Percentiles rank a stretch among this genome's conserved stretches.
These are phyloP conservation scores for Apis florea DNA, from an alignment of 1,140 invertebrate genomes.

Conservation along the genomic window DNA sequence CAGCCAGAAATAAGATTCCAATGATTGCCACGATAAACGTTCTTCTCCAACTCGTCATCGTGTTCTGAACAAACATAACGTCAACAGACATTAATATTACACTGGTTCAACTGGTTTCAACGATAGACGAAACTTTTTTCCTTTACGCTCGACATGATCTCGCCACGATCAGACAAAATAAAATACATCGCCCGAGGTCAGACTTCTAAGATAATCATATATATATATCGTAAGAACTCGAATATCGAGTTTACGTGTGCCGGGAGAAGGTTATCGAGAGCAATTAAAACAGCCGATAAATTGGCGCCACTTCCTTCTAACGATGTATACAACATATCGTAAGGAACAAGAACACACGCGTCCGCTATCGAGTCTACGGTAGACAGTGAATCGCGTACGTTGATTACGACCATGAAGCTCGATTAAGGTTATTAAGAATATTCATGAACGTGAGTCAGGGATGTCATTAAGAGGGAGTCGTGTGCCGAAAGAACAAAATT, in stretches of 20 bases:
- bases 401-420: constrained; percentile 57
- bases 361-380: not conserved
- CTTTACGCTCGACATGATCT: not conserved
- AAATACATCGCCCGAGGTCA: not conserved
- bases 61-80: constrained; percentile 55
- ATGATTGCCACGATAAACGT: constrained; percentile 53
- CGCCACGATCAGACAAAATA: not conserved
- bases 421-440: constrained; percentile 68
- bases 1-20: constrained; percentile 60
- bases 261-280: not conserved
- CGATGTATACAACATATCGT: not conserved
- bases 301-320: not conserved
- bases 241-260: not conserved
- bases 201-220: not conserved
- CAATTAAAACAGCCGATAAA: constrained; percentile 22
- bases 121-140: no score
- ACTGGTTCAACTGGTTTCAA: not conserved
- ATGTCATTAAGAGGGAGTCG: constrained; percentile 43
- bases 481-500: constrained; percentile 56
- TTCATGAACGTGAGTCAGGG: constrained; percentile 64
- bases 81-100: not conserved
- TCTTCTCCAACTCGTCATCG: constrained; percentile 66
- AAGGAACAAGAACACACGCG: constrained; percentile 4
- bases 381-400: constrained; percentile 22
- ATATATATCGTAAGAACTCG: not conserved